These are phyloP conservation scores for Gnathonemus echidnorhynchus DNA, from an alignment of 2,113 vertebrate genomes.

Conservation along the genomic window DNA sequence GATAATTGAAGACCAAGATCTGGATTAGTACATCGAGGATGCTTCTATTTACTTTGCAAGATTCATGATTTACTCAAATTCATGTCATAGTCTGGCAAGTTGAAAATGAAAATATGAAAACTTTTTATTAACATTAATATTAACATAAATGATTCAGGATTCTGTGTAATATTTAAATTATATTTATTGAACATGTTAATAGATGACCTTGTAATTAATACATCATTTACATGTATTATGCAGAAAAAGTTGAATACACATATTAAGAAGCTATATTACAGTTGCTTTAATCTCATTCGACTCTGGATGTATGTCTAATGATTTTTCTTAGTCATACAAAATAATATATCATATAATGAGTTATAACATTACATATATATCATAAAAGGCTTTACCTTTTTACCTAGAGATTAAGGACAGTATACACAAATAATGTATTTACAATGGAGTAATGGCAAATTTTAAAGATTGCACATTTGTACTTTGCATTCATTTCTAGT, in stretches of 20 bases:
- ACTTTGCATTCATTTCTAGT: not conserved
- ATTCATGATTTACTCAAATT: not conserved
- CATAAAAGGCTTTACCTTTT: not conserved
- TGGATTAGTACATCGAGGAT: not conserved
- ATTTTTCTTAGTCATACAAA: not conserved
- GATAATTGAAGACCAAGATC: not conserved
- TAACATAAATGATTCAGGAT: not conserved
- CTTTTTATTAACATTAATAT: not conserved
- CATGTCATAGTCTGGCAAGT: not conserved
- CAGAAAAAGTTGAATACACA: not conserved
- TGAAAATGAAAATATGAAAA: not conserved
- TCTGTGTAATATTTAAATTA: not conserved
- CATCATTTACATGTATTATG: not conserved
- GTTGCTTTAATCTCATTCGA: not conserved
- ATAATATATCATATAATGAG: not conserved
- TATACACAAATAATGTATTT: not conserved
- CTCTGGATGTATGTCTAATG: not conserved
- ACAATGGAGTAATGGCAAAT: not conserved
- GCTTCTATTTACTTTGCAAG: not conserved
- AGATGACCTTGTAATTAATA: too few relatives aligned
- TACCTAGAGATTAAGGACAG: not conserved
- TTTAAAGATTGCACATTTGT: not conserved
- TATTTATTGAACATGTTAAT: not conserved
- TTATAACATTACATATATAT: not conserved
- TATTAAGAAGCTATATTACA: not conserved